Evolutionary conservation across 2,113 vertebrate species (phyloP).

Genomic region (Urocitellus parryii): DNA sequence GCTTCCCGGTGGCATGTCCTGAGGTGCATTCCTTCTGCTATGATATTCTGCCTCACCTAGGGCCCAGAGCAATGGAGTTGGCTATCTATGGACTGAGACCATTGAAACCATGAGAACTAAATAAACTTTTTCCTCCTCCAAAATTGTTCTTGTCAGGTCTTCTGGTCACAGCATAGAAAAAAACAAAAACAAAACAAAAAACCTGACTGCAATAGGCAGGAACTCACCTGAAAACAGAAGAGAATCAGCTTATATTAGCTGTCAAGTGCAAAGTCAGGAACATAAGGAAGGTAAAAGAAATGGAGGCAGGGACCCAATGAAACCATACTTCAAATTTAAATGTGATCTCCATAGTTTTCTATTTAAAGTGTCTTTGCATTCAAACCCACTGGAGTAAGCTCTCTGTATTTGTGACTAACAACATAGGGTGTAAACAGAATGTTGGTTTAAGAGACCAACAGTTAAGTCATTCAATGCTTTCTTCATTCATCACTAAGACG

Average conservation of each 20-base stretch:
- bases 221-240: neutral
- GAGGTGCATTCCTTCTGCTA: too few species aligned
- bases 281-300: neutral
- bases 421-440: neutral
- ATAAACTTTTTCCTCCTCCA: too few species aligned
- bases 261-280: neutral
- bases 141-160: too few species aligned
- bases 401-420: constrained; percentile 7
- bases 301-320: neutral
- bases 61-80: too few species aligned
- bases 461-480: constrained; percentile 40
- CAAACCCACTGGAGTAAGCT: neutral
- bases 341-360: neutral
- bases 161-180: too few species aligned
- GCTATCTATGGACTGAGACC: too few species aligned
- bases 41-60: too few species aligned
- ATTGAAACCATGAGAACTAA: too few species aligned
- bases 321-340: neutral
- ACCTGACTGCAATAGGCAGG: neutral
- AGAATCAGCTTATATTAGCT: neutral
- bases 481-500: constrained; percentile 40
- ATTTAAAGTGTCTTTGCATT: neutral
- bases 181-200: too few species aligned
- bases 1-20: too few species aligned
- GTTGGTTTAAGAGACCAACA: constrained; percentile 34